Conservation (phyloP, 2,113 vertebrate genomes). For the Myotis brandtii region DNA sequence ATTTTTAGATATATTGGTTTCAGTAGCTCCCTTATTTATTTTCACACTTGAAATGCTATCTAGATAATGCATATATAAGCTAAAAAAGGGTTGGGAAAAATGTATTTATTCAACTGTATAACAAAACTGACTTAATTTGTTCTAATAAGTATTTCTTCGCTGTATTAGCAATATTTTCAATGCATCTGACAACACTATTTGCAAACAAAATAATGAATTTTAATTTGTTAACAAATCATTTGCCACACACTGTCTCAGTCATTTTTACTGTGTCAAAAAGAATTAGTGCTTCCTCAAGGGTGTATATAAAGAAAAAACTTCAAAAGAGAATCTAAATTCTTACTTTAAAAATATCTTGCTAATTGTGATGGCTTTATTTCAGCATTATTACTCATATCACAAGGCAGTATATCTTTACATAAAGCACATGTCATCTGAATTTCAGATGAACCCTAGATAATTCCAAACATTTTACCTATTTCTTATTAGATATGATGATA, state of each 20-base stretch:
- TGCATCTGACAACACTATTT: background rate
- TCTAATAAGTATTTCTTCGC: background rate
- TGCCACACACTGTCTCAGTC: background rate
- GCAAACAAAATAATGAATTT: conserved; percentile 23
- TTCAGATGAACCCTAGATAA: background rate
- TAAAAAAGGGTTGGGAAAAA: background rate
- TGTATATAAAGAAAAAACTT: background rate
- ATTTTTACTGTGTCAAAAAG: background rate
- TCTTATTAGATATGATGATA: background rate
- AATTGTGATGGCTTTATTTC: conserved; percentile 29
- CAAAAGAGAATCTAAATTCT: background rate
- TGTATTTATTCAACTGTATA: background rate
- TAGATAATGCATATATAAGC: background rate
- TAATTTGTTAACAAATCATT: background rate
- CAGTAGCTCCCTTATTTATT: background rate
- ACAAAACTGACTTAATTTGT: background rate
- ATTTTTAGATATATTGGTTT: background rate
- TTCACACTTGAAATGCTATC: background rate
- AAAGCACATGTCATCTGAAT: background rate
- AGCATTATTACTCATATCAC: background rate
- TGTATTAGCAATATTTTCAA: background rate
- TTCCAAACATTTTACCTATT: background rate
- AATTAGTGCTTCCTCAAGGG: background rate
- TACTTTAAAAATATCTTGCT: background rate
- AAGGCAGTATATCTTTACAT: background rate